Conservation (phyloP, 1,140 invertebrate genomes). For the Octopus bimaculoides region DNA sequence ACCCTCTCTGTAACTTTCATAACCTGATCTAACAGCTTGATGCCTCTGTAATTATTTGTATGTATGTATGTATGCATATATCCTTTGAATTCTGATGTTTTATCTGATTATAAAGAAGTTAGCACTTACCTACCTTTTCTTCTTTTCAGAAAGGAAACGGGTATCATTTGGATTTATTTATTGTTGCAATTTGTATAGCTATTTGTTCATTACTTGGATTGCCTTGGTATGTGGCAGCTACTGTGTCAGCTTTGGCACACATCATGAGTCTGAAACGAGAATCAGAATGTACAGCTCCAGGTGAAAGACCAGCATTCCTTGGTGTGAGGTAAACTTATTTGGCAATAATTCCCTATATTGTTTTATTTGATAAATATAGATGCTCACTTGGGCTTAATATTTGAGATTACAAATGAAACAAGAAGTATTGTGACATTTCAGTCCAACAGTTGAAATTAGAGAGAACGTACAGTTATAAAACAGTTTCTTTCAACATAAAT, state of each 20-base stretch:
- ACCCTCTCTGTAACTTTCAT: too few relatives aligned
- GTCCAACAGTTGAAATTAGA: too few relatives aligned
- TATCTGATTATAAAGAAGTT: too few relatives aligned
- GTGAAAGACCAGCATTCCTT: constrained; percentile 95
- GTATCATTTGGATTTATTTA: constrained; percentile 94
- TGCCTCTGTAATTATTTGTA: background rate
- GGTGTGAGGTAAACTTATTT: constrained; percentile 67
- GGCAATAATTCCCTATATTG: too few relatives aligned
- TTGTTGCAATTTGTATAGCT: constrained; percentile 84
- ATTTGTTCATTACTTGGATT: constrained; percentile 91
- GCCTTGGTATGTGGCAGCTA: constrained; percentile 94
- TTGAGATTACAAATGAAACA: too few relatives aligned
- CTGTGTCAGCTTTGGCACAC: constrained; percentile 96
- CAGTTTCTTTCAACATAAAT: too few relatives aligned
- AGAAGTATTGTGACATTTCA: too few relatives aligned
- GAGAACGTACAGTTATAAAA: too few relatives aligned
- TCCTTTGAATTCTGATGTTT: too few relatives aligned
- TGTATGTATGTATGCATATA: background rate
- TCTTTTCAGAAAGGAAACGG: constrained; percentile 88
- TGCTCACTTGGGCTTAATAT: too few relatives aligned
- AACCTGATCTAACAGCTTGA: too few relatives aligned
- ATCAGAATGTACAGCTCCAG: constrained; percentile 95
- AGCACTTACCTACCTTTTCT: background rate
- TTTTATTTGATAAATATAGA: too few relatives aligned
- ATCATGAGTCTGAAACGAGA: constrained; percentile 96